Evolutionary conservation across 2,113 vertebrate genomes (phyloP).

Genomic region (Nestor notabilis): DNA sequence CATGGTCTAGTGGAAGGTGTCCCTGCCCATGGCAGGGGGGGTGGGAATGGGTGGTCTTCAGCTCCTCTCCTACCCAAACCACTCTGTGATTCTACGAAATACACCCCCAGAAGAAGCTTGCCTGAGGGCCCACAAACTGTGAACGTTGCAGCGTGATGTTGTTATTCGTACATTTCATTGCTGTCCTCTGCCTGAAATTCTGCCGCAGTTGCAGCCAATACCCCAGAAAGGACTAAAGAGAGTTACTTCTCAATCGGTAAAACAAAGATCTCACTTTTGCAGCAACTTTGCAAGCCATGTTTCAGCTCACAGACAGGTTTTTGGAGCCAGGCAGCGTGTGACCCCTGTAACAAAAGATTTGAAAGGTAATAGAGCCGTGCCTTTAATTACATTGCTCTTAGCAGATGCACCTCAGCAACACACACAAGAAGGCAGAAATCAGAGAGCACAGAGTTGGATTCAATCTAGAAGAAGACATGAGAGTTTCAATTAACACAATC

Average conservation of each 20-base stretch:
- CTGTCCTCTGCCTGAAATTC: not conserved
- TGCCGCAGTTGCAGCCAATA: not conserved
- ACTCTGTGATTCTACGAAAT: not conserved
- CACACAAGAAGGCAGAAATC: not conserved
- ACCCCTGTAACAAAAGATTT: not conserved
- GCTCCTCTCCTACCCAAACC: not conserved
- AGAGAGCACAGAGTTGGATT: conserved; percentile 2
- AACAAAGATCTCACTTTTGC: not conserved
- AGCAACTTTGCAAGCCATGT: not conserved
- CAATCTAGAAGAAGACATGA: conserved; percentile 54
- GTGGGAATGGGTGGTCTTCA: not conserved
- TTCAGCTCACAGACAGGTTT: not conserved
- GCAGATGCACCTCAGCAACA: not conserved
- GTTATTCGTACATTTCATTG: not conserved
- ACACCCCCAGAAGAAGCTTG: not conserved
- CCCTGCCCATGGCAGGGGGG: not conserved
- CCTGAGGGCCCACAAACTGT: not conserved
- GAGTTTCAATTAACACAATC: conserved; percentile 71
- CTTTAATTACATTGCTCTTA: not conserved
- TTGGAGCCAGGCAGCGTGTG: not conserved
- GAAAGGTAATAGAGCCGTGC: not conserved
- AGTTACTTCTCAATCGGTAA: not conserved
- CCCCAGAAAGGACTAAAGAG: not conserved
- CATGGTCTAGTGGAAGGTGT: not conserved
- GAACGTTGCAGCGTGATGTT: not conserved